Percentiles rank a stretch among this genome's conserved stretches.
phyloP scores from a whole-genome alignment of 2,888 invertebrate genomes.

The Drosophila colorata region DNA sequence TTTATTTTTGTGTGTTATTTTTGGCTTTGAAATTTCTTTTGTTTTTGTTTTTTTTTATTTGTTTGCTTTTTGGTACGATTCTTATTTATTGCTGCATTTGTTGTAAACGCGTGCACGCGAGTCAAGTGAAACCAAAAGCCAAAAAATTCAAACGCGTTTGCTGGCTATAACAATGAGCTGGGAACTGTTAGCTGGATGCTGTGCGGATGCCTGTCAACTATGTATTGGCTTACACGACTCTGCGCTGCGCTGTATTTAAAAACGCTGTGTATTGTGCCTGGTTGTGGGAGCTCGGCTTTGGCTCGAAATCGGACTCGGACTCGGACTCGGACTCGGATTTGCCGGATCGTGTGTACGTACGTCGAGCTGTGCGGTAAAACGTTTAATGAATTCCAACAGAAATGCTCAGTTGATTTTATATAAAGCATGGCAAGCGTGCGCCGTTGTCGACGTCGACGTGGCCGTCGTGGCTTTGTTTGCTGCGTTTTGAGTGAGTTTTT shows the following conservation, averaged over 20 bases:
- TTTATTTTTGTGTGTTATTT: not conserved
- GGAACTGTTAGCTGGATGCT: conserved; percentile 48
- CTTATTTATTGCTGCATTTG: conserved; percentile 4
- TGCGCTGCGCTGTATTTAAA: conserved; percentile 40
- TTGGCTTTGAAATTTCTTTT: conserved; percentile 18
- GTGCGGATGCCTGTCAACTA: conserved; percentile 37
- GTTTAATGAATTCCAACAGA: conserved; percentile 83
- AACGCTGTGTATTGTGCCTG: conserved; percentile 36
- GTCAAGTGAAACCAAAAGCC: conserved; percentile 43
- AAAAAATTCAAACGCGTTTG: conserved; percentile 32
- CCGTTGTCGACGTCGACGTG: conserved; percentile 46
- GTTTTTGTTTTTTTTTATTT: not conserved
- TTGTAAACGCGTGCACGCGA: conserved; percentile 39
- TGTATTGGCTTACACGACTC: conserved; percentile 62
- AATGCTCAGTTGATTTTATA: conserved; percentile 83
- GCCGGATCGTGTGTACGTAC: conserved; percentile 48
- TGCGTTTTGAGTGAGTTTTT: conserved; percentile 69
- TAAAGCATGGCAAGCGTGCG: conserved; percentile 72
- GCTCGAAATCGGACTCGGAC: conserved; percentile 14
- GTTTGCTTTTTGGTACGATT: conserved; percentile 8
- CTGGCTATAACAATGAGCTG: conserved; percentile 28
- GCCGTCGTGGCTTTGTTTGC: conserved; percentile 64
- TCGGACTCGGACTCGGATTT: conserved; percentile 42
- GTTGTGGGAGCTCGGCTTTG: conserved; percentile 33
- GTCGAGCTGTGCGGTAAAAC: conserved; percentile 80